These are phyloP conservation scores for Ageneiosus marmoratus DNA, from an alignment of 2,113 vertebrate genomes.

Conservation along the genomic window DNA sequence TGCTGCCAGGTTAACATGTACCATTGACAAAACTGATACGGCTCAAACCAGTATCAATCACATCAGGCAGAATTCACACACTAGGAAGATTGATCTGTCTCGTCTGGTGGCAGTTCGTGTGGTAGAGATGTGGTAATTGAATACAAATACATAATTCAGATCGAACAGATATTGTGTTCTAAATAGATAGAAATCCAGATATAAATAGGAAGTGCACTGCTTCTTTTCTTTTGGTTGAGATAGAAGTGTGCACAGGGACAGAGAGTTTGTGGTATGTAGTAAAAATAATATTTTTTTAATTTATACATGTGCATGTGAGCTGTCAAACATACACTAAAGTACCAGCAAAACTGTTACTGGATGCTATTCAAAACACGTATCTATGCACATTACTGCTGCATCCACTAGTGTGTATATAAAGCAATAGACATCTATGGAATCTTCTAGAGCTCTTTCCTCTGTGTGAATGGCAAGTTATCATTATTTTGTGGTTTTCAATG, in stretches of 20 bases:
- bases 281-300: neutral
- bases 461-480: no score
- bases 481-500: no score
- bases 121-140: neutral
- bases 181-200: neutral
- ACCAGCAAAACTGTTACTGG: no score
- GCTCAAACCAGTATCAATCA: neutral
- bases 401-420: no score
- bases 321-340: neutral
- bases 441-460: no score
- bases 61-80: neutral
- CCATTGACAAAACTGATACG: neutral
- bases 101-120: neutral
- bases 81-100: neutral
- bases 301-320: neutral
- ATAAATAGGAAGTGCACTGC: neutral
- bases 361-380: no score
- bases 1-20: conserved; percentile 25
- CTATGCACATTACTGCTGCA: no score
- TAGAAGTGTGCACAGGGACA: neutral
- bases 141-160: neutral
- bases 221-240: neutral
- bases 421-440: no score
- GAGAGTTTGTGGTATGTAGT: neutral
- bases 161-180: neutral